Evolutionary conservation across 2,113 vertebrate species (phyloP).

Genomic region (Capreolus pygargus): DNA sequence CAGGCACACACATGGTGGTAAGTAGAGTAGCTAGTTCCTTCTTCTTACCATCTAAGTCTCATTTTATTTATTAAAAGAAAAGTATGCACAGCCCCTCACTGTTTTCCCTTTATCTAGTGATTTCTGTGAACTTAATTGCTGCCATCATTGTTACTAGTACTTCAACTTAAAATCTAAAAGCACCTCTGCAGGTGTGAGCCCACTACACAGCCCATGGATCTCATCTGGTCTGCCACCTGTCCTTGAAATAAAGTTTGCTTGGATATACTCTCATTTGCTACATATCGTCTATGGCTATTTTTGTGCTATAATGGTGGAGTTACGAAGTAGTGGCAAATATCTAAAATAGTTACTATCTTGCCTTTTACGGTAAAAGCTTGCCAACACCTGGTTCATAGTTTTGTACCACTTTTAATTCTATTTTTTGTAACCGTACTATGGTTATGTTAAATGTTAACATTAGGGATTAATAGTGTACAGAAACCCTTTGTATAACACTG

Average conservation of each 20-base stretch:
- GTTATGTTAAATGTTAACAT: not conserved
- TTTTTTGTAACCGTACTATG: not conserved
- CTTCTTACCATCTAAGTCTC: not conserved
- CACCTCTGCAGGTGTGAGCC: not conserved
- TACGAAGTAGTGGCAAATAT: not conserved
- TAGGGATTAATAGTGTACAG: not conserved
- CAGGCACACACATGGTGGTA: not conserved
- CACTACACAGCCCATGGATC: not conserved
- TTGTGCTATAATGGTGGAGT: not conserved
- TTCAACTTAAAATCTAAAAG: constrained; percentile 11
- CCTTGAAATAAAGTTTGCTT: not conserved
- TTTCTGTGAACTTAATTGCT: not conserved
- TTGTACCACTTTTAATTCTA: not conserved
- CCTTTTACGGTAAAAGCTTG: not conserved
- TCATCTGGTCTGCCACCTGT: not conserved
- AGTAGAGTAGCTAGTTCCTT: not conserved
- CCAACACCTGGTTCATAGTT: not conserved
- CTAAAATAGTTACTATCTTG: not conserved
- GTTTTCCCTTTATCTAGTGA: not conserved
- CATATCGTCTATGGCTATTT: not conserved
- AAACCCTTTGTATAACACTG: not conserved
- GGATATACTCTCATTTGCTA: not conserved
- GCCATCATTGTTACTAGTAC: constrained; percentile 24
- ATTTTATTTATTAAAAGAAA: not conserved
- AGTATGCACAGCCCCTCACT: not conserved